Base-by-base conservation (phyloP, 2,888 invertebrate species). In the Stenodema calcarata region DNA sequence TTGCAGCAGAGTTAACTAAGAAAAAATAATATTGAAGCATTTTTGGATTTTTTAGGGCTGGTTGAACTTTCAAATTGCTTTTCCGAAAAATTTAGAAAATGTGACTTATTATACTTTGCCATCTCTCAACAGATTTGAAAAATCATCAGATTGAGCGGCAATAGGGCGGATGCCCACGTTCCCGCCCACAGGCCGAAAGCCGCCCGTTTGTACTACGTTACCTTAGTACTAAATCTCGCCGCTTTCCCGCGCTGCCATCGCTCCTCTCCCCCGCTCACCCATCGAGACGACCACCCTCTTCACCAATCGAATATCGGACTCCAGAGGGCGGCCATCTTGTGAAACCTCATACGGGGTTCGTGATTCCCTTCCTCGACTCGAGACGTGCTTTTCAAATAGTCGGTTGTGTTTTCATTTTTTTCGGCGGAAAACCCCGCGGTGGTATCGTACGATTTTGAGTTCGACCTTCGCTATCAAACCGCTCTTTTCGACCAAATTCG, bases 291-390 rank as follows among this genome's bases (percentile, higher is more conserved):
- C 78, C 80, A 54, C 62, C 62, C 62, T 81, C 50, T 54, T 62
- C 35, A 30, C 81, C 81, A 81, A 81, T 81, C 81, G 81, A 81
- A 81, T 81, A 81, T 81, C 44, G 81, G 81, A 54, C 81, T 62
- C 44, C 81, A 35, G 18, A n/a, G 62, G 81, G 35, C 81, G 81
- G 81, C 81, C 81, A 81, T 81, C 81, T 81, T 81, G 81, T 81
- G 81, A 81, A 81, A 81, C 81, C 81, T 81, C 81, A 54, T 81
- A 54, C 62, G 81, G 54, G 81, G 81, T 81, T 81, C 81, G 62
- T 81, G 35, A 50, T 54, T 62, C 81, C 81, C 62, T 81, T 50
- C 81, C 47, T 79, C 23, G 27, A n/a, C n/a, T n/a, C n/a, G 9
- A 27, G 42, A 44, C 79, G 79, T 79, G 47, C 79, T n/a, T 76